These are phyloP conservation scores for Zeuzera pyrina DNA, from an alignment of 2,888 invertebrate species.

Conservation along the genomic window DNA sequence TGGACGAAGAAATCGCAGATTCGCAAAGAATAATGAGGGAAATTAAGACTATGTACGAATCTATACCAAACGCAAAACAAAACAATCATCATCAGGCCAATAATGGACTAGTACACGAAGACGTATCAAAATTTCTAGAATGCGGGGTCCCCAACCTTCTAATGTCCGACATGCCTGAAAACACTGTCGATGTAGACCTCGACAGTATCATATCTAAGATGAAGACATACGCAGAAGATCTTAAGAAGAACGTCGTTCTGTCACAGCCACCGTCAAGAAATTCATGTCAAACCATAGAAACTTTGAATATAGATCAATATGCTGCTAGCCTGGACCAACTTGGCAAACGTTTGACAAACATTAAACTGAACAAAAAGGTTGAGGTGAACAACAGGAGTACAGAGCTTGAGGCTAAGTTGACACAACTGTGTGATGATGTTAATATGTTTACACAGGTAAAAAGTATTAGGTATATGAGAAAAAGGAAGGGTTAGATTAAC, in stretches of 20 bases:
- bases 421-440: slow-evolving; percentile 44
- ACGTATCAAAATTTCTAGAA: slow-evolving; percentile 39
- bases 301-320: slow-evolving; percentile 41
- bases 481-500: too few species aligned
- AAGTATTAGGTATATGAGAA: too few species aligned
- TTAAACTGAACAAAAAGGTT: slow-evolving; percentile 34
- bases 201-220: slow-evolving; percentile 41
- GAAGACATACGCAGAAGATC: slow-evolving; percentile 43
- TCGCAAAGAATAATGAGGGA: slow-evolving; percentile 49
- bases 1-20: slow-evolving; percentile 46
- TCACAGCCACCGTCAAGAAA: slow-evolving; percentile 17
- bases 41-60: slow-evolving; percentile 41
- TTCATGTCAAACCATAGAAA: slow-evolving; percentile 20
- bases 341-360: slow-evolving; percentile 41
- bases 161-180: slow-evolving; percentile 43
- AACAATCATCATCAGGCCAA: slow-evolving; percentile 10
- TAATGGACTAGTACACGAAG: slow-evolving; percentile 30
- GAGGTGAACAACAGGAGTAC: slow-evolving; percentile 29
- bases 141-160: slow-evolving; percentile 38
- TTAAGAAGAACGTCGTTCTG: slow-evolving; percentile 30
- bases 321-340: slow-evolving; percentile 43
- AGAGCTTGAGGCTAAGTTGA: slow-evolving; percentile 44
- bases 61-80: slow-evolving; percentile 22
- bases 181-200: slow-evolving; percentile 33
- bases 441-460: slow-evolving; percentile 50